Evolutionary conservation across 1,140 invertebrate genomes (phyloP), one percentile per base, ranked within the genome.

Genomic region (Bombus pascuorum): DNA sequence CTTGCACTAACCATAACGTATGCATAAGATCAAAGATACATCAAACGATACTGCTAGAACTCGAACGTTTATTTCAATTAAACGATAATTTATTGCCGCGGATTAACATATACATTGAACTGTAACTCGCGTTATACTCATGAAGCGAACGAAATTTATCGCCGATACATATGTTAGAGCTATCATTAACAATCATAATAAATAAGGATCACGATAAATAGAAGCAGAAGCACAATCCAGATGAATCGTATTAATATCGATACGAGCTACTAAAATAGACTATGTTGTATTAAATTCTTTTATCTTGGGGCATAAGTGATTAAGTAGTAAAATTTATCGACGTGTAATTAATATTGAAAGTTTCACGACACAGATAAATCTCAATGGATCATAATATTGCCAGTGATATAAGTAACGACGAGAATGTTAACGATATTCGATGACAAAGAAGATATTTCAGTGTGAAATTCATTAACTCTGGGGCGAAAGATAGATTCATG

Each of bases 51-150:
- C 6, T 39, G 74, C 53, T 13, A 59, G 18, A 59, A 10, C 34
- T 75, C 47, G 44, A 76, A 59, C 74, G 74, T 28, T 76, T 39
- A 76, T 37, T 76, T 76, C 53, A 76, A 76, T 76, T 76, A 76
- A 76, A 76, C 53, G 53, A 18, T 59, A 59, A 59, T 47, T 76
- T 37, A 76, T 76, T 59, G 57, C 22, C 47, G 18, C 1, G 8
- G 74, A 34, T 76, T 34, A 75, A 9, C 42, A n/a, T 62, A 47
- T 53, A 34, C 37, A 53, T 44, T 57, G 57, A 75, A 34, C 73
- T 57, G 53, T 57, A 37, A 75, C 47, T 57, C 6, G 37, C 70
- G 70, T n/a, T 15, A 28, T 37, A 44, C 37, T 13, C 37, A 3
- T 2, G 70, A 42, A 39, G 22, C 68, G 34, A 25, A 22, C 25